phyloP scores from a whole-genome alignment of 1,140 invertebrate genomes.

The Protaetia brevitarsis region DNA sequence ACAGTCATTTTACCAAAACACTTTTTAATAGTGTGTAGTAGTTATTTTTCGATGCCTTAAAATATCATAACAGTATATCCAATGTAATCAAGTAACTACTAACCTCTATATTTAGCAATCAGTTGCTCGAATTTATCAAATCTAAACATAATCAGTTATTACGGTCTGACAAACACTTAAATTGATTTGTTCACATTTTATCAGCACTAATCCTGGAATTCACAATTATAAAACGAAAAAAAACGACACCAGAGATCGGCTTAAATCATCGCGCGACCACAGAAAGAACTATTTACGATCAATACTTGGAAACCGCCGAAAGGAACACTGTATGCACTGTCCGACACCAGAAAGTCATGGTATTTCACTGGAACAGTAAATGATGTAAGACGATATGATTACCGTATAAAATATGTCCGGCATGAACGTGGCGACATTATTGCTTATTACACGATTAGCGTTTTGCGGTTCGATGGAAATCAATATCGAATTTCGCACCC shows the following conservation, averaged over 20 bases:
- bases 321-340: neutral
- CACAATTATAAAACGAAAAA: neutral
- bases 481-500: neutral
- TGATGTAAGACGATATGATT: slow-evolving; percentile 1
- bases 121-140: neutral
- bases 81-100: too few species aligned
- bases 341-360: neutral
- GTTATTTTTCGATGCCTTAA: too few species aligned
- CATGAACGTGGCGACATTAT: slow-evolving; percentile 4
- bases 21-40: too few species aligned
- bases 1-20: too few species aligned
- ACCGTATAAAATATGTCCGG: neutral
- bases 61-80: too few species aligned
- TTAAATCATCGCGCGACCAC: neutral
- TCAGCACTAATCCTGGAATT: too few species aligned
- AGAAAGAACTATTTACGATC: neutral
- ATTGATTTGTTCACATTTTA: too few species aligned
- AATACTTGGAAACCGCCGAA: neutral
- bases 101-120: neutral
- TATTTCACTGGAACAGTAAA: neutral
- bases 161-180: neutral
- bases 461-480: neutral
- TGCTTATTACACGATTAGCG: slow-evolving; percentile 1
- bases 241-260: too few species aligned
- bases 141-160: neutral